A percentile compares a stretch with the other conserved stretches of the same genome.
These are phyloP conservation scores for Heliornis fulica DNA, from an alignment of 2,113 vertebrate genomes.

Conservation along the genomic window DNA sequence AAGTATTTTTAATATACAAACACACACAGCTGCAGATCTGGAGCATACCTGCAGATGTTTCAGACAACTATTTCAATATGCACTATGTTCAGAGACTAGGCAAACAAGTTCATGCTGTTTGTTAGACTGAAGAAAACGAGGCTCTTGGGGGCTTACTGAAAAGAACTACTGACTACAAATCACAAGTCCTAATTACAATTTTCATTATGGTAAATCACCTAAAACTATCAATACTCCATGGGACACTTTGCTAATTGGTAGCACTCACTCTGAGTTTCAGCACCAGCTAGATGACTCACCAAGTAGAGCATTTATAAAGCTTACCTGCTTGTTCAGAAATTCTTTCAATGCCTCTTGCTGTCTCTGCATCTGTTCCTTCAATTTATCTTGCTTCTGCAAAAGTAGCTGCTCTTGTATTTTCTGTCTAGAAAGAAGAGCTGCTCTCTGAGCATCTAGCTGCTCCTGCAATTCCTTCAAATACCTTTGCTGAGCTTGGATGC, in stretches of 20 bases:
- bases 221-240: not conserved
- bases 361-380: slow-evolving; percentile 71
- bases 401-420: slow-evolving; percentile 71
- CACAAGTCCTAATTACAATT: not conserved
- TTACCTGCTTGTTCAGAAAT: slow-evolving; percentile 76
- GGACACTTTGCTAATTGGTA: not conserved
- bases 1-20: not conserved
- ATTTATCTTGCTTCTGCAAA: slow-evolving; percentile 51
- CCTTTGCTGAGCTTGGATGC: slow-evolving; percentile 62
- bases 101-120: not conserved
- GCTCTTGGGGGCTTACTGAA: not conserved
- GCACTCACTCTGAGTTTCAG: not conserved
- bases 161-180: not conserved
- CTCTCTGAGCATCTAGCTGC: slow-evolving; percentile 67
- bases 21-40: not conserved
- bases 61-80: not conserved
- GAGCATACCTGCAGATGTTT: not conserved
- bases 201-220: not conserved
- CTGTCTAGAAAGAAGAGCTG: slow-evolving; percentile 65
- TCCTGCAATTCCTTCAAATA: slow-evolving; percentile 67
- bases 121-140: not conserved
- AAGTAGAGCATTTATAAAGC: not conserved
- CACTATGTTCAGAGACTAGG: not conserved
- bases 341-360: slow-evolving; percentile 66
- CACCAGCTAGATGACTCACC: not conserved